A percentile compares a stretch with the other conserved stretches of the same genome.
Conservation (phyloP, 1,140 invertebrate species). For the Trachelipus rathkii region DNA sequence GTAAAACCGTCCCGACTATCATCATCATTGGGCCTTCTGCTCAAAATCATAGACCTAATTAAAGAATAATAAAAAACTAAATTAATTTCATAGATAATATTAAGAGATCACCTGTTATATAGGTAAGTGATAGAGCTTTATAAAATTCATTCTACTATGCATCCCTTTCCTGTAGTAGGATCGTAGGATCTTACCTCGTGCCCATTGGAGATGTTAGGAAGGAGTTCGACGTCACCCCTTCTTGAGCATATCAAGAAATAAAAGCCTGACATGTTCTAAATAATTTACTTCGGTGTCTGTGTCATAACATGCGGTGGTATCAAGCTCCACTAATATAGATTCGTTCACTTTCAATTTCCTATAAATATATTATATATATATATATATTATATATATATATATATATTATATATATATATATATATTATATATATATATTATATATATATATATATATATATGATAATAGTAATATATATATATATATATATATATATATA, state of each 20-base stretch:
- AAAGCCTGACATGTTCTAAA: constrained; percentile 98
- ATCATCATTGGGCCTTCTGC: constrained; percentile 89
- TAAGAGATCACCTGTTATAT: too few relatives aligned
- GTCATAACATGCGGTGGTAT: constrained; percentile 85
- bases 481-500: too few relatives aligned
- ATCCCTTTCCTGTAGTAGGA: background rate
- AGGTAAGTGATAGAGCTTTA: too few relatives aligned
- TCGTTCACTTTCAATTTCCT: constrained; percentile 77
- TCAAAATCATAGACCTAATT: constrained; percentile 93
- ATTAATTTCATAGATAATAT: too few relatives aligned
- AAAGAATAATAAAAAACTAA: background rate
- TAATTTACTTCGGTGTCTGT: constrained; percentile 91
- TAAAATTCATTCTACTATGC: background rate
- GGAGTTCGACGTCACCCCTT: constrained; percentile 87
- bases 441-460: constrained; percentile 24
- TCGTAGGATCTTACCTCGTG: constrained; percentile 81
- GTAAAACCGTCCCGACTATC: constrained; percentile 95
- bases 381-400: background rate
- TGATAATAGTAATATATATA: background rate
- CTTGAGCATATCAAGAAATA: constrained; percentile 86
- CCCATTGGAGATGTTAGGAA: constrained; percentile 96
- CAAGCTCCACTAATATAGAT: constrained; percentile 77
- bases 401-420: too few relatives aligned
- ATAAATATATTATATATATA: constrained; percentile 50
- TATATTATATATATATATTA: constrained; percentile 25